phyloP scores from a whole-genome alignment of 2,888 invertebrate species.

The Ochlodes sylvanus region DNA sequence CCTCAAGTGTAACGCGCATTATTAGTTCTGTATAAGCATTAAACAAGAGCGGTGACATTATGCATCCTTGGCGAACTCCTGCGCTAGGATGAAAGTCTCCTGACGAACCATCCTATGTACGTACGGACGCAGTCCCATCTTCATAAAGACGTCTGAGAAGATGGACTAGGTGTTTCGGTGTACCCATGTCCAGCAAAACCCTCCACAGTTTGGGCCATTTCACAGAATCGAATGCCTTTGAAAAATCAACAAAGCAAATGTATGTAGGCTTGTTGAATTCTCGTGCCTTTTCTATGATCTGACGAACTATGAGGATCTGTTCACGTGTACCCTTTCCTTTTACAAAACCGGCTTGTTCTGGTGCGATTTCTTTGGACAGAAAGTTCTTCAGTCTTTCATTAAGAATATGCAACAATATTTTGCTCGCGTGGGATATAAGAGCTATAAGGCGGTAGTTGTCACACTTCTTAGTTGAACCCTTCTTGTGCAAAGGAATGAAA shows the following conservation, averaged over 20 bases:
- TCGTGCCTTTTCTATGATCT: conserved; percentile 23
- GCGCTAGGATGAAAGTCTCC: no score
- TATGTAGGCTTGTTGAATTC: conserved; percentile 16
- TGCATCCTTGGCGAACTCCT: conserved; percentile 6
- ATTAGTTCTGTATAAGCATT: conserved; percentile 28
- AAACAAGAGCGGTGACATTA: conserved; percentile 28
- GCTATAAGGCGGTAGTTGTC: conserved; percentile 1
- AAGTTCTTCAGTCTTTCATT: conserved; percentile 1
- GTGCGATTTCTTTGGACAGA: conserved; percentile 11
- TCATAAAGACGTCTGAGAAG: neutral
- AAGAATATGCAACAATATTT: neutral
- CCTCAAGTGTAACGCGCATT: conserved; percentile 1
- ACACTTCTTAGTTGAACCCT: neutral
- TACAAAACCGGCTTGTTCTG: conserved; percentile 13
- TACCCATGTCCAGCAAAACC: neutral
- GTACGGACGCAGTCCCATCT: no score
- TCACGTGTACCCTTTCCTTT: conserved; percentile 16
- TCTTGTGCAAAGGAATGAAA: neutral
- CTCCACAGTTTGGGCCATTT: conserved; percentile 15
- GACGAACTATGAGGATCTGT: conserved; percentile 18
- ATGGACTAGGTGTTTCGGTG: neutral
- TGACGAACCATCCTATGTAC: no score
- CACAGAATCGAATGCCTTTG: conserved; percentile 23
- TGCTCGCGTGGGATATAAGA: neutral
- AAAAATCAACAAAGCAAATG: conserved; percentile 26